A percentile compares a stretch with the other conserved stretches of the same genome.
These are phyloP conservation scores for Nesoenas mayeri DNA, from an alignment of 2,113 vertebrate genomes.

Conservation along the genomic window DNA sequence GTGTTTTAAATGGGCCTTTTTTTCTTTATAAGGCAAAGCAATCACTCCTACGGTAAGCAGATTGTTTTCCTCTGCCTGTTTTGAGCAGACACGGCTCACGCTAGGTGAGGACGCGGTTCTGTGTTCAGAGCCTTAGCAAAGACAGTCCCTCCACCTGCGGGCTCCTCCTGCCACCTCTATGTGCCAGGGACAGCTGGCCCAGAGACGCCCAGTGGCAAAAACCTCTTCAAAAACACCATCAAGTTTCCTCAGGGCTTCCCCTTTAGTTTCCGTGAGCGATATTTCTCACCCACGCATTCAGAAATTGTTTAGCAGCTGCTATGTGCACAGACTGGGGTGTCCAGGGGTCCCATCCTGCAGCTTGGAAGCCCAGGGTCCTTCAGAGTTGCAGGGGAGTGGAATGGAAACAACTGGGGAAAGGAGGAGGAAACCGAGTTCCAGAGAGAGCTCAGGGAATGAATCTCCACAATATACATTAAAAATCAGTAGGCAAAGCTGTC, in stretches of 20 bases:
- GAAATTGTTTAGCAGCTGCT: background rate
- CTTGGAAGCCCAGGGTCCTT: background rate
- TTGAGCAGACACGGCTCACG: background rate
- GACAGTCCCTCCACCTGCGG: background rate
- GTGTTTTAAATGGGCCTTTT: background rate
- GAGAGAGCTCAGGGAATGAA: background rate
- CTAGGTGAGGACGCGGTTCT: background rate
- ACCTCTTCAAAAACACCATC: background rate
- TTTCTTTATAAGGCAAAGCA: background rate
- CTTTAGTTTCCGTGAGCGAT: background rate
- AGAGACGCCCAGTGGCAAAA: background rate
- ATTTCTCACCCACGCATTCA: background rate
- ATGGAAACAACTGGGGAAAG: background rate
- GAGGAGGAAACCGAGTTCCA: background rate
- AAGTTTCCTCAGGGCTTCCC: background rate
- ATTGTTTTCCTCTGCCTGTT: background rate
- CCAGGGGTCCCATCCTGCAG: background rate
- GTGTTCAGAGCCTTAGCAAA: background rate
- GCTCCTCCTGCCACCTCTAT: background rate
- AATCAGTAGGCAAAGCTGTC: background rate
- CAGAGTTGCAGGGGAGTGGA: background rate
- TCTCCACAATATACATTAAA: background rate
- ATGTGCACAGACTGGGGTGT: background rate
- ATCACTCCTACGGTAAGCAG: background rate
- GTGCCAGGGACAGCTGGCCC: background rate